Percentiles rank a stretch among this genome's conserved stretches.
phyloP scores from a whole-genome alignment of 2,888 invertebrate genomes.

The Ceraclea dissimilis region DNA sequence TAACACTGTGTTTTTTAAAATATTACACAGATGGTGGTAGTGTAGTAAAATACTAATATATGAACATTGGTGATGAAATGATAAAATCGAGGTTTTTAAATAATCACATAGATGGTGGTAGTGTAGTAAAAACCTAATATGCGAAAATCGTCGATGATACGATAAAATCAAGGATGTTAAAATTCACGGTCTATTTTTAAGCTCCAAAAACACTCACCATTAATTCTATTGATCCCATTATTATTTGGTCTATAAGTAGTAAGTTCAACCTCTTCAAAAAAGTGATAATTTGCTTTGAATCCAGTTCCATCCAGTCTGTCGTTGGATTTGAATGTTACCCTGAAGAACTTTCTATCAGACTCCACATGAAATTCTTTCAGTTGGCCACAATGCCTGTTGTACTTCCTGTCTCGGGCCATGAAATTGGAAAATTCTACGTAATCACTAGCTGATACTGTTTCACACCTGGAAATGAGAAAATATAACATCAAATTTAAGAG shows the following conservation, averaged over 20 bases:
- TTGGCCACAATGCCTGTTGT: conserved; percentile 82
- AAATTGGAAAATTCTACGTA: conserved; percentile 96
- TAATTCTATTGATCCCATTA: conserved; percentile 24
- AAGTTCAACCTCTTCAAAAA: conserved; percentile 62
- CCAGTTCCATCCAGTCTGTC: conserved; percentile 90
- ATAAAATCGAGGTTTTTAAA: too few species aligned
- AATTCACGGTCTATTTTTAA: too few species aligned
- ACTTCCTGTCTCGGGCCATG: conserved; percentile 82
- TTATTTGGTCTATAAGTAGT: conserved; percentile 40
- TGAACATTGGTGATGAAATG: too few species aligned
- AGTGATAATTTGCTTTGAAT: conserved; percentile 87
- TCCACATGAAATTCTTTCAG: conserved; percentile 72
- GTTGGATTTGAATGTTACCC: conserved; percentile 91
- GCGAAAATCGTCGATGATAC: too few species aligned
- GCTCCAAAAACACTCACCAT: background rate
- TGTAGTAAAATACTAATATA: too few species aligned
- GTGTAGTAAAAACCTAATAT: too few species aligned
- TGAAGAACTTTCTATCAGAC: conserved; percentile 88
- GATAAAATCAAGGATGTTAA: too few species aligned
- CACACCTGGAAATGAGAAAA: conserved; percentile 61
- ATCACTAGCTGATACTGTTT: conserved; percentile 85
- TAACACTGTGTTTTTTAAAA: too few species aligned
- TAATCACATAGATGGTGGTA: too few species aligned
- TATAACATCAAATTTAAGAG: too few species aligned
- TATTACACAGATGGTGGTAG: too few species aligned